Evolutionary conservation across 2,113 vertebrate genomes (phyloP).

Genomic region (Rhinolophus sinicus): DNA sequence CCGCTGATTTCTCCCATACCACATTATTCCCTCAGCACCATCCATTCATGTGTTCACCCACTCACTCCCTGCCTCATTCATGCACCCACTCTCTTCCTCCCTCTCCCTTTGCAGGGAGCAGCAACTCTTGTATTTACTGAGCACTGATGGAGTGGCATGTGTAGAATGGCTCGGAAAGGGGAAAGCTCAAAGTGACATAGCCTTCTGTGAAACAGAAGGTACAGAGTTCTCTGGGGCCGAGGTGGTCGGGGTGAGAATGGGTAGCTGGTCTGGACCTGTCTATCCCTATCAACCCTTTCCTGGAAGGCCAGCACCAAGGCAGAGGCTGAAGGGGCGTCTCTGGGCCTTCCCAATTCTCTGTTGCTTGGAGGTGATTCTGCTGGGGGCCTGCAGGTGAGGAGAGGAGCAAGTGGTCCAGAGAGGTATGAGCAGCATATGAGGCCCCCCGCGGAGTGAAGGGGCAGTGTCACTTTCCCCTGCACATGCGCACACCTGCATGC

Average conservation of each 20-base stretch:
- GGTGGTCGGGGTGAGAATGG: not conserved
- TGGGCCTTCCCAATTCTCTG: not conserved
- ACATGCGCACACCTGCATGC: slow-evolving; percentile 53
- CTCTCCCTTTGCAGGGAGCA: not conserved
- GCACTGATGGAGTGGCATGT: not conserved
- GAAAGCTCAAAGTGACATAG: not conserved
- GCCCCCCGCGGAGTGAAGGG: not conserved
- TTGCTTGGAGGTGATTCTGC: not conserved
- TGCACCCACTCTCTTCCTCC: not conserved
- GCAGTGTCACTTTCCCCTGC: not conserved
- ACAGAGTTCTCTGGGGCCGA: not conserved
- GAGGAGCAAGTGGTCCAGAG: not conserved
- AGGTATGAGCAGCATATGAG: not conserved
- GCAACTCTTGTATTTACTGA: not conserved
- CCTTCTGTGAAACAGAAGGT: not conserved
- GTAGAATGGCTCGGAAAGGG: not conserved
- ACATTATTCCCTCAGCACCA: not conserved
- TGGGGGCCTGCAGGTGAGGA: not conserved
- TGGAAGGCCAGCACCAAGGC: not conserved
- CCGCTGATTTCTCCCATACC: not conserved
- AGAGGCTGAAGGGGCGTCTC: not conserved
- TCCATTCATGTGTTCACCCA: not conserved
- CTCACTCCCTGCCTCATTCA: not conserved
- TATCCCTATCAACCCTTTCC: not conserved
- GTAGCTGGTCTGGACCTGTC: not conserved